A percentile compares a stretch with the other conserved stretches of the same genome.
These are phyloP conservation scores for Microctenopoma stevenorrisi DNA, from an alignment of 2,797 vertebrate species.

Conservation along the genomic window DNA sequence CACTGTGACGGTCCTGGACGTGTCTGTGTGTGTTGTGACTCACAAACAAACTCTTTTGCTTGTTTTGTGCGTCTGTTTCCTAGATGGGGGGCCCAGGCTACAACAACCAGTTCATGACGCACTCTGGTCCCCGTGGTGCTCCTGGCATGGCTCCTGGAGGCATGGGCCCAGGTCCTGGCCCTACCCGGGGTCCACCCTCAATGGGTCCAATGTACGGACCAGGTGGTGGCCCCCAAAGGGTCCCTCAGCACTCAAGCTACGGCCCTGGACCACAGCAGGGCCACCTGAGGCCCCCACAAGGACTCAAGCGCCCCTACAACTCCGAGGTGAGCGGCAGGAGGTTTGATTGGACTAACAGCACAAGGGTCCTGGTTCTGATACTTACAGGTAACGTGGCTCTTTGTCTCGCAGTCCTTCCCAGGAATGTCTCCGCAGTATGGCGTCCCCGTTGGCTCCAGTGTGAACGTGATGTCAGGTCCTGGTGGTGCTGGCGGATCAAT, in stretches of 20 bases:
- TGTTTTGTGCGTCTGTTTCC: neutral
- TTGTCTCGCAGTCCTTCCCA: conserved; percentile 50
- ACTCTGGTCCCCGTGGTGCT: conserved; percentile 85
- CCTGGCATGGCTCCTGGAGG: conserved; percentile 80
- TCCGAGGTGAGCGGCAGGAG: conserved; percentile 84
- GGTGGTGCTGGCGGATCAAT: conserved; percentile 45
- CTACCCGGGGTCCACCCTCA: conserved; percentile 68
- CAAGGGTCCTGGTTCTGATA: no score
- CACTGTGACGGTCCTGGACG: no score
- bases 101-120: conserved; percentile 88
- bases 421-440: conserved; percentile 77
- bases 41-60: no score
- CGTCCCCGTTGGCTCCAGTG: conserved; percentile 47
- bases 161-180: conserved; percentile 78
- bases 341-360: no score
- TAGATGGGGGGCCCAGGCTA: conserved; percentile 89
- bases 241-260: conserved; percentile 86
- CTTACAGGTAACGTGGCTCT: no score
- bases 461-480: conserved; percentile 61
- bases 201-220: conserved; percentile 82
- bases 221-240: conserved; percentile 78
- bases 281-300: conserved; percentile 82
- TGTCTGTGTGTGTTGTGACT: no score
- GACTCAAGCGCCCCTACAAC: conserved; percentile 88
- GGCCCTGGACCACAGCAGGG: conserved; percentile 82